Evolutionary conservation across 2,113 vertebrate genomes (phyloP), one percentile per base, ranked within the genome.

Genomic region (Sinocyclocheilus rhinocerous): DNA sequence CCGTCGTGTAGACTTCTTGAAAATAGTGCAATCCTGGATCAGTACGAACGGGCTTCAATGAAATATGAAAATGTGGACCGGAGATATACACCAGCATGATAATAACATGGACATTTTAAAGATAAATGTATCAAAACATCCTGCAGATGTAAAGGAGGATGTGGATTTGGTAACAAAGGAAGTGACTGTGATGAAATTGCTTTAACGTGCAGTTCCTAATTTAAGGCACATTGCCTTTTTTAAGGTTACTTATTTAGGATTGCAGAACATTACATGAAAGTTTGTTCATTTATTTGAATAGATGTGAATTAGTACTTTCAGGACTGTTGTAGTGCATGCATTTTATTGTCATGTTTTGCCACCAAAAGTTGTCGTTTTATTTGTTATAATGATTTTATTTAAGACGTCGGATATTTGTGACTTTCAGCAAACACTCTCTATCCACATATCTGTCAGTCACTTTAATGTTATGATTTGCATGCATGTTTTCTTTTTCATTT

Each of bases 1-100:
- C 94, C 95, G 95, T 96, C 95, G 95, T 95, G 93, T 98, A 98
- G 96, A 97, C 96, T 95, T 95, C 96, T 97, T 96, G 96, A 96
- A 93, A 96, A 95, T 95, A 97, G 95, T 96, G 94, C 93, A 89
- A 93, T 95, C 96, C 96, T 95, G 96, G 91, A 95, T 95, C 96
- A 95, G 93, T 96, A 93, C 93, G 96, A 97, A 95, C 96, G 91
- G 94, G 94, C 96, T 87, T 93, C 96, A 93, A 81, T 94, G 96
- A 95, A 94, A 95, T 95, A 88, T 95, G 96, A 95, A 91, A 95
- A 91, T 94, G 90, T 92, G 94, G 95, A 96, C 92, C 91, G 88
- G 94, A 95, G 94, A 93, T 95, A 94, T 90, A 93, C 96, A 94
- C 93, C 96, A 97, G 95, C 96, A 95, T 95, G 95, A 97, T 94